Evolutionary conservation across 2,888 invertebrate species (phyloP), one percentile per base, ranked within the genome.

Genomic region (Polydrusus cervinus): DNA sequence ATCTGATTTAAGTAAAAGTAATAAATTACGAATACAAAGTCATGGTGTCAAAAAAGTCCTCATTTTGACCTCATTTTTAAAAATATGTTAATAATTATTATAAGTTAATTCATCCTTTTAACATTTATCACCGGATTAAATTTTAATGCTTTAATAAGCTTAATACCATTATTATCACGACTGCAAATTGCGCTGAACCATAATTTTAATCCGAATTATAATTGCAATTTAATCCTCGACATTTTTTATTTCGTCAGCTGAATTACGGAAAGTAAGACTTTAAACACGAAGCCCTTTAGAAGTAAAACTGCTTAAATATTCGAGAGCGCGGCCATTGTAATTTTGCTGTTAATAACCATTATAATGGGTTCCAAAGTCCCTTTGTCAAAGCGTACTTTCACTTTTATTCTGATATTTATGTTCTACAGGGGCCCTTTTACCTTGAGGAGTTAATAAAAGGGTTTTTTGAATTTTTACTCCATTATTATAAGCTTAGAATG

Each of bases 371-470:
- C 25, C 30, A 53, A 53, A 53, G 53, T 53, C 53, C 53, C n/a
- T 53, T 53, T 53, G 53, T 30, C 30, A 30, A 53, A n/a, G 30
- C 25, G 53, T 53, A 53, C 53, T 25, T 53, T 53, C n/a, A 30
- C 30, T 53, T 53, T 53, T 53, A 30, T 53, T 53, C 53, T 53
- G 53, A 53, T 30, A 53, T 53, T 53, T 53, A 53, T 53, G 53
- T 25, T 30, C 30, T 53, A 30, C n/a, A 13, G 16, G 16, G 30
- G 25, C 13, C 8, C 34, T 34, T 34, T 34, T 10, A 34, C 30
- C n/a, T 13, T 30, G 10, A n/a, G n/a, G 53, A 53, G n/a, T 53
- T 53, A 53, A 53, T 53, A 53, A 25, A 3, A 25, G 10, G n/a
- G 18, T 8, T 51, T 51, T 11, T 51, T 49, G 16, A 49, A 51